phyloP scores from a whole-genome alignment of 2,888 invertebrate genomes.

The Xylota sylvarum region DNA sequence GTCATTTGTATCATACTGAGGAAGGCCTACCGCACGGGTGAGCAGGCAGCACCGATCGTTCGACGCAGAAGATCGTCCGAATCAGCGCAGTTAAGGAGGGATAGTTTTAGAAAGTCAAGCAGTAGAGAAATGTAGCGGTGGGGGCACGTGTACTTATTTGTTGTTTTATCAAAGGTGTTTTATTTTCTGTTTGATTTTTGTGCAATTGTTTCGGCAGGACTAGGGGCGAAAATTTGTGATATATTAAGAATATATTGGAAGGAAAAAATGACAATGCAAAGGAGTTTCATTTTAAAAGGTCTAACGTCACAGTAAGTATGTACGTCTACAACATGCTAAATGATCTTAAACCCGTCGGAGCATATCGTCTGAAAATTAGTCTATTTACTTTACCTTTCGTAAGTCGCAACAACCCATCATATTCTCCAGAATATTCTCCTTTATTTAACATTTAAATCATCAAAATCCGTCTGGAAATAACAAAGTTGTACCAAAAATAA shows the following conservation, averaged over 20 bases:
- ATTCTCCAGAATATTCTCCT: no score
- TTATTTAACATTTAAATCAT: no score
- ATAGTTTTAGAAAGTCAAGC: constrained; percentile 50
- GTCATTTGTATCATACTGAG: constrained; percentile 82
- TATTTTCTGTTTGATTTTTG: constrained; percentile 38
- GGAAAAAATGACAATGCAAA: constrained; percentile 34
- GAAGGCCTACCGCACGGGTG: constrained; percentile 80
- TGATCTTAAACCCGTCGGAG: no score
- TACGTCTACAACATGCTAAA: no score
- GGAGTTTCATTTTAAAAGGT: constrained; percentile 2
- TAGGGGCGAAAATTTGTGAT: constrained; percentile 62
- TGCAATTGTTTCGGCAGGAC: constrained; percentile 56
- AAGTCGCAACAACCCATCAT: no score
- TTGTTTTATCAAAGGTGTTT: constrained; percentile 24
- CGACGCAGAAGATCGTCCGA: constrained; percentile 49
- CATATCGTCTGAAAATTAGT: no score
- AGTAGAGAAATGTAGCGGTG: constrained; percentile 53
- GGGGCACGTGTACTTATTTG: constrained; percentile 63
- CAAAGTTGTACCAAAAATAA: no score
- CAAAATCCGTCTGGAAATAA: no score
- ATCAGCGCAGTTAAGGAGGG: constrained; percentile 34
- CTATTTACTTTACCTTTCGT: no score
- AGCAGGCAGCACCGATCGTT: constrained; percentile 20
- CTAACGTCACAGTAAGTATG: no score
- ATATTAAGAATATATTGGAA: constrained; percentile 70